Evolutionary conservation across 1,140 invertebrate species (phyloP).

Genomic region (Drosophila tsacasi): DNA sequence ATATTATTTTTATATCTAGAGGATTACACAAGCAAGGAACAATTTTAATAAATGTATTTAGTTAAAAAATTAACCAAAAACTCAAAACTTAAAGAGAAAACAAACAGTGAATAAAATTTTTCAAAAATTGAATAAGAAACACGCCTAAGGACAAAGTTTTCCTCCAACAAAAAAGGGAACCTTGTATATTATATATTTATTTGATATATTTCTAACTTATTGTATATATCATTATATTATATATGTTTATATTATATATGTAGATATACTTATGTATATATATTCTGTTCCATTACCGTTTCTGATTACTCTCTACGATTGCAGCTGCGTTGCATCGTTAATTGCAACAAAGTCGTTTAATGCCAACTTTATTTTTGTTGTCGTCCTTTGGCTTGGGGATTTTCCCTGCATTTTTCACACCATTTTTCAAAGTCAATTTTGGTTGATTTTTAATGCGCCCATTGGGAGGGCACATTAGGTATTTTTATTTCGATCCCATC

Average conservation of each 20-base stretch:
- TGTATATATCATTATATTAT: neutral
- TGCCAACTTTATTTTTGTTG: constrained; percentile 38
- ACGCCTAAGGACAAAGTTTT: too few relatives aligned
- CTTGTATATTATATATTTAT: too few relatives aligned
- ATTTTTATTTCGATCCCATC: constrained; percentile 15
- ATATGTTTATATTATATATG: neutral
- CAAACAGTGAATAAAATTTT: too few relatives aligned
- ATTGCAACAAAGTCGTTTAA: constrained; percentile 70
- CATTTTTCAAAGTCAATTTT: constrained; percentile 74
- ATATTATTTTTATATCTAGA: too few relatives aligned
- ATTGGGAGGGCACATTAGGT: constrained; percentile 56
- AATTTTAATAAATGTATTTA: too few relatives aligned
- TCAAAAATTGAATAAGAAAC: too few relatives aligned
- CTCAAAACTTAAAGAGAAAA: too few relatives aligned
- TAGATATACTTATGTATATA: neutral
- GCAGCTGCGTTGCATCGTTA: constrained; percentile 67
- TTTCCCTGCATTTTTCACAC: constrained; percentile 59
- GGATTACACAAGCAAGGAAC: too few relatives aligned
- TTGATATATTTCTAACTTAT: too few relatives aligned
- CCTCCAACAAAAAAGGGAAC: too few relatives aligned
- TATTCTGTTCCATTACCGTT: neutral
- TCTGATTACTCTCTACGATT: constrained; percentile 57
- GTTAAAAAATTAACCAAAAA: too few relatives aligned
- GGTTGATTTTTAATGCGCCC: constrained; percentile 63
- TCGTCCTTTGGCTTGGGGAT: neutral